Base-by-base conservation (phyloP, 2,797 vertebrate species). In the Calcarius lapponicus region DNA sequence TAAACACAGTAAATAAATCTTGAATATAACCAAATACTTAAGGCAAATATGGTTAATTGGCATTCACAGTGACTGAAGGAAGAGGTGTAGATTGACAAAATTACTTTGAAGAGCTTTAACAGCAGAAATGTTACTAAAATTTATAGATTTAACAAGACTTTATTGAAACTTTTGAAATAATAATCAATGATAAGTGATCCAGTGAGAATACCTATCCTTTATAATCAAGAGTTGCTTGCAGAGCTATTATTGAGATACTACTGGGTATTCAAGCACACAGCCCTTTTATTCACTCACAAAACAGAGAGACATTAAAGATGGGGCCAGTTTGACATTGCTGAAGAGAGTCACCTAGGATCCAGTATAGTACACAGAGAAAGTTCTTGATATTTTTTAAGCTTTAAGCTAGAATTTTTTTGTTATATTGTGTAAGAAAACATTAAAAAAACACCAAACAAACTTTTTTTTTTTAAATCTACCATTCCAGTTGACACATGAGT, bases 281-380 rank as follows among this genome's bases (percentile, higher is more conserved):
- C 42, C 64, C 42, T 34, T 81, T 81, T 32, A 74, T 18, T 20
- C 22, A 66, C 28, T 53, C 28, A 38, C 1, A 0, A 7, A 14
- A 48, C 1, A 2, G 38, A 72, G 19, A 11, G 42, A 28, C 2
- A 0, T 51, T 66, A 65, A 73, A 73, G 34, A 65, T 0, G 0
- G 45, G 21, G 17, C 9, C 26, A 86, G 47, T 48, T 53, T 64
- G 81, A 20, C n/a, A 25, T 31, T 40, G 5, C 25, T 19, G 17
- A 40, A 60, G 61, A 34, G 36, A 34, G 29, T 21, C 24, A 79
- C 38, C 25, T 38, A 79, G 65, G 19, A 48, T 51, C 36, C 47
- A 69, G 15, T 22, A 43, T 1, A 51, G 21, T 19, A 86, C 54
- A 24, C 1, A 38, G 17, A 70, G 20, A 84, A 88, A 70, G 36